Base-by-base conservation (phyloP, 2,113 vertebrate genomes). In the Callospermophilus lateralis region DNA sequence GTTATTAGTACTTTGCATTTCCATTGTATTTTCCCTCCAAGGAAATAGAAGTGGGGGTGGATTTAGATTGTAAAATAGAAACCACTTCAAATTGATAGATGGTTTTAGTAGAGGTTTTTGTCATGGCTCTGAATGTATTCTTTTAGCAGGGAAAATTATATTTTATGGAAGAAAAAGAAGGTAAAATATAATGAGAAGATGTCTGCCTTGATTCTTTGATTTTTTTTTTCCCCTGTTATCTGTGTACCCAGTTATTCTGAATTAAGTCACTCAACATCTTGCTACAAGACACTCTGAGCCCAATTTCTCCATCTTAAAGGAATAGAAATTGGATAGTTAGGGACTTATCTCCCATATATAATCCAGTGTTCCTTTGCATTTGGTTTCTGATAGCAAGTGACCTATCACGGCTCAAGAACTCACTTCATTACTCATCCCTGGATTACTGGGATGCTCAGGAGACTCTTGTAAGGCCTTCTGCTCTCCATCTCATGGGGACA, bases 1-100 rank as follows among this genome's bases (percentile, higher is more conserved):
- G 80, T 88, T 97, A 95, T 88, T 93, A 97, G 74, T 74, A 88
- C 53, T 96, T 96, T 90, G 89, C 93, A 95, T 96, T 97, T 97
- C 73, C 80, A 85, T 95, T 97, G 86, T 83, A 63, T 77, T 94
- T 93, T 84, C 17, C 39, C 93, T 95, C 93, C 45, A 26, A 74
- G 93, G 96, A 94, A 48, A 42, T 58, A 48, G 30, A 94, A 84
- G 58, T 84, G 37, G 42, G 19, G 11, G 32, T 68, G 34, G 55
- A 65, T 96, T 70, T 42, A 89, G 67, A 90, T 16, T 92, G 32
- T 95, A 96, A 95, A 96, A 76, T 63, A 85, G 77, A 96, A 97
- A 79, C 65, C 15, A 90, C 61, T 96, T 97, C 30, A 87, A 90
- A 95, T 55, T 84, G 72, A 95, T 88, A 90, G 77, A 85, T 81